Evolutionary conservation across 2,888 invertebrate genomes (phyloP).

Genomic region (Gisinianus flammeolus): DNA sequence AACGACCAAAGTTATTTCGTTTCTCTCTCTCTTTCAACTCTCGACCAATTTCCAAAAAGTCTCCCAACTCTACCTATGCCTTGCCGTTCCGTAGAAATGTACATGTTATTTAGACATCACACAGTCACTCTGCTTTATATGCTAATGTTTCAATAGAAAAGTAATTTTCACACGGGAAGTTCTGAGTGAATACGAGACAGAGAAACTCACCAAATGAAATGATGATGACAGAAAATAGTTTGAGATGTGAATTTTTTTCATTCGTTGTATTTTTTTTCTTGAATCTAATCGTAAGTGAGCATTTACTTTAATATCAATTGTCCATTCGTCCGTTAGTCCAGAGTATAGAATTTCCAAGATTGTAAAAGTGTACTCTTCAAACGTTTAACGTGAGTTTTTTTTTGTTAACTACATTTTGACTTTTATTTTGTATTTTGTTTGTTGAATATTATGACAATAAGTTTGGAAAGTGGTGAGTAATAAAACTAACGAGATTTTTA

Average conservation of each 20-base stretch:
- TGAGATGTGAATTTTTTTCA: too few species aligned
- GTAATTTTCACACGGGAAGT: background rate
- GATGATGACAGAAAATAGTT: background rate
- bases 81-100: too few species aligned
- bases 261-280: too few species aligned
- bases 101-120: too few species aligned
- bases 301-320: background rate
- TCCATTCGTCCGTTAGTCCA: too few species aligned
- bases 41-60: background rate
- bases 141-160: background rate
- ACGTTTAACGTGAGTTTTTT: too few species aligned
- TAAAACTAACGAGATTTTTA: conserved; percentile 11
- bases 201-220: background rate
- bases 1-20: background rate
- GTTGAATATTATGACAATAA: conserved; percentile 1
- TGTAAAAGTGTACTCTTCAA: background rate
- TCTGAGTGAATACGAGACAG: background rate
- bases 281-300: too few species aligned
- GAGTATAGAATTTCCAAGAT: background rate
- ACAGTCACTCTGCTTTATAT: too few species aligned
- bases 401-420: too few species aligned
- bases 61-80: too few species aligned
- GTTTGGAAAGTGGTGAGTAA: background rate
- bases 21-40: background rate
- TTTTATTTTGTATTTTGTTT: too few species aligned